Evolutionary conservation across 2,113 vertebrate species (phyloP).

Genomic region (Dasyprocta punctata): DNA sequence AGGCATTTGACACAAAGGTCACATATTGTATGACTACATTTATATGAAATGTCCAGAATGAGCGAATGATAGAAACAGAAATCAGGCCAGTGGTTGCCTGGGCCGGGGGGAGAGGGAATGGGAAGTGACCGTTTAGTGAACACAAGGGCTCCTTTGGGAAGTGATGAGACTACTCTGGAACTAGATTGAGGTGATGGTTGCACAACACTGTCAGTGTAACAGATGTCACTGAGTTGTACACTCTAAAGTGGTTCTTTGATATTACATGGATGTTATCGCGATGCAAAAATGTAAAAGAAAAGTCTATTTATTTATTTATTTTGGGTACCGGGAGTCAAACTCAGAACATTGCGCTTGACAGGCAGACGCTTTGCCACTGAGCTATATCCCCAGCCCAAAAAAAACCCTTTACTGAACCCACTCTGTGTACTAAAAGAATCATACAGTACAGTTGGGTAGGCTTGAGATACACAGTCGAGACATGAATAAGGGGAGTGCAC

Average conservation of each 20-base stretch:
- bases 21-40: not conserved
- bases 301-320: too few species aligned
- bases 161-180: constrained; percentile 22
- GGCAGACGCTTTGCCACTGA: too few species aligned
- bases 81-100: not conserved
- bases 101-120: not conserved
- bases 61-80: too few species aligned
- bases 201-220: not conserved
- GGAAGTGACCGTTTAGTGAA: not conserved
- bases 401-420: not conserved
- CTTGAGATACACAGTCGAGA: not conserved
- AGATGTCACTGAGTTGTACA: not conserved
- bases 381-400: too few species aligned
- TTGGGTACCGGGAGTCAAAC: too few species aligned
- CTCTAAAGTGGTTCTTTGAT: constrained; percentile 2
- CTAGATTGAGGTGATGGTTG: not conserved
- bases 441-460: not conserved
- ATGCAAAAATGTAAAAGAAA: not conserved
- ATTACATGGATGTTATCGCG: constrained; percentile 21
- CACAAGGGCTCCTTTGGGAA: not conserved
- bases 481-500: not conserved
- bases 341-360: too few species aligned
- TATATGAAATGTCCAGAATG: not conserved
- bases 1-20: not conserved
- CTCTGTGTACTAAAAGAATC: not conserved